Evolutionary conservation across 30 jellyfish, hydroid and myxozoan genomes (phyloP), one percentile per base, ranked within the genome.

Genomic region (Mastigias papua): DNA sequence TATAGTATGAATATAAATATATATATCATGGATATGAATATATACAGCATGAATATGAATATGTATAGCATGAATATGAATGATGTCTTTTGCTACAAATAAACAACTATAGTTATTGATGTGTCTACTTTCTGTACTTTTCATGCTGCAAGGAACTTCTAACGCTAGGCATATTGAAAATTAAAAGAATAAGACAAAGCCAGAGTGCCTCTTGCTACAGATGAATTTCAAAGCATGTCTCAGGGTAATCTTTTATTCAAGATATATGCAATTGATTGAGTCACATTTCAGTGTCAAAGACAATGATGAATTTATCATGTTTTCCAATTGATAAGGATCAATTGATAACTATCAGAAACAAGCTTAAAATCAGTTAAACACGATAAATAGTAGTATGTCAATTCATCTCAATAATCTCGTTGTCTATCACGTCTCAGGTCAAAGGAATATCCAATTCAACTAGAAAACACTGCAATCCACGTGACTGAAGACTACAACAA

Each of bases 311-410:
- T 74, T 32, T 32, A 71, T 71, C 67, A 33, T 71, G 66, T 25
- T 32, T 71, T 74, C 9, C 63, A 48, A 27, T 23, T 29, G 86
- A 74, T 74, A 74, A 48, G 26, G 71, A 74, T 74, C 73, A 32
- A 9, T 48, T 74, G 86, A 74, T 74, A 74, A 74, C 86, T 74
- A 74, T 74, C 86, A 74, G 48, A 74, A 74, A 74, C 71, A n/a
- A 74, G 86, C 86, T 74, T 74, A 74, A 57, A 54, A 16, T 32
- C 31, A 48, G 33, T 58, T 74, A 74, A 74, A 74, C 60, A 74
- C 54, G 73, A 74, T 74, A 10, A 48, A 2, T 9, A 27, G 11
- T 20, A 50, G 33, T 74, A 33, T 74, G 73, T 54, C 86, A 74
- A 74, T 74, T 73, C 32, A 69, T 69, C 80, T 69, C 32, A 69